Base-by-base conservation (phyloP, 2,797 vertebrate genomes). In the Acestrorhynchus altus region DNA sequence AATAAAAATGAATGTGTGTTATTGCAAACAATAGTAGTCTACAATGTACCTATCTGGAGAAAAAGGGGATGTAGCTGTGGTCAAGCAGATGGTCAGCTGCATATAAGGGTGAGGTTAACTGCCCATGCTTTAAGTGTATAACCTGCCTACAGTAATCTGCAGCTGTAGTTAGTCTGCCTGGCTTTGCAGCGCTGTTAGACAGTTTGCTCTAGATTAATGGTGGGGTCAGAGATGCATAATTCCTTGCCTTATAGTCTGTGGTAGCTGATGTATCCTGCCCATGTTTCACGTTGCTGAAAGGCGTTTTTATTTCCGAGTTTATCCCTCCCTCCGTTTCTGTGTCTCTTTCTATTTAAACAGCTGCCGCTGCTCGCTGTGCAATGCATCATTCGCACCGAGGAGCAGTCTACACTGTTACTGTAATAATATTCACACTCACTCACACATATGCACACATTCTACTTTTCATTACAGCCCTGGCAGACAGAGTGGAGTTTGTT, bases 321-420 rank as follows among this genome's bases (percentile, higher is more conserved):
- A 11, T 49, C 28, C 49, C 49, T 39, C 52, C 66, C 35, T 49
- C 31, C 16, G 12, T 46, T 78, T 65, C 68, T 54, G 52, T 67
- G 63, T 66, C 74, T 57, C 28, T 71, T 66, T 75, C 68, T 76
- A 71, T 80, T 80, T 80, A 70, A 76, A 80, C 72, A 80, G 73
- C 78, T 80, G 78, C 74, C 64, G 49, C 59, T 44, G 72, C 78
- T 64, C 72, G 22, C 57, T 63, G 56, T 44, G 59, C 63, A 68
- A 75, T 75, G 66, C 57, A 75, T 80, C 78, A 76, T 61, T 76
- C 66, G 60, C 42, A 61, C 66, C 44, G 44, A 54, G 70, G 78
- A 70, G 47, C 78, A 56, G 59, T 49, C 72, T 56, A 31, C 44
- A 56, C 68, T 80, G 60, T 80, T 70, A 46, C 66, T 80, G 67